A percentile compares a stretch with the other conserved stretches of the same genome.
phyloP scores from a whole-genome alignment of 2,797 vertebrate species.

The Chaunax sp. region DNA sequence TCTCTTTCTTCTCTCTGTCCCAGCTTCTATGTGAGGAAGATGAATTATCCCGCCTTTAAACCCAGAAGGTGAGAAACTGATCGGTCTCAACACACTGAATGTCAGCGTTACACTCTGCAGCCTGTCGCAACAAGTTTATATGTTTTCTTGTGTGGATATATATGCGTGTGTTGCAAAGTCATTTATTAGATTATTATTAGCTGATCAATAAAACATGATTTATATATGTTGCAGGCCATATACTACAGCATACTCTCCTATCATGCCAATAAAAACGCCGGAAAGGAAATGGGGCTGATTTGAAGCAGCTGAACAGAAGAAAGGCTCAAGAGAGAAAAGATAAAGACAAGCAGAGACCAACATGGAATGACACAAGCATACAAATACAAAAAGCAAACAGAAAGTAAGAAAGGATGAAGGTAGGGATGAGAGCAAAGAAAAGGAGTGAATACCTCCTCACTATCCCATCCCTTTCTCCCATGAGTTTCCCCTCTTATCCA shows the following conservation, averaged over 20 bases:
- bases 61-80: constrained; percentile 45
- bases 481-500: constrained; percentile 16
- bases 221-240: background rate
- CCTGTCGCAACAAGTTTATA: constrained; percentile 28
- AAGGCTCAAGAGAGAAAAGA: constrained; percentile 17
- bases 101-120: constrained; percentile 11
- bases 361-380: constrained; percentile 31
- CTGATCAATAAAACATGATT: background rate
- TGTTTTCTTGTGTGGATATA: constrained; percentile 3
- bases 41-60: constrained; percentile 18
- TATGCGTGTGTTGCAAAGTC: background rate
- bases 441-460: constrained; percentile 30
- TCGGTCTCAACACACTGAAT: constrained; percentile 23
- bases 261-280: background rate
- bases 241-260: background rate
- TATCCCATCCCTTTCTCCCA: constrained; percentile 27
- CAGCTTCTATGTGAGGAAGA: constrained; percentile 33
- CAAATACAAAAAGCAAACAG: constrained; percentile 50
- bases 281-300: constrained; percentile 3
- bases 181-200: background rate
- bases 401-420: constrained; percentile 47
- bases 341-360: constrained; percentile 32
- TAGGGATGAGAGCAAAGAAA: constrained; percentile 47
- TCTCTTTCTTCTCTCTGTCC: background rate
- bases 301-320: constrained; percentile 7